Percentiles rank a stretch among this genome's conserved stretches.
Evolutionary conservation across 2,888 invertebrate genomes (phyloP).

Genomic region (Chrysina gloriosa): DNA sequence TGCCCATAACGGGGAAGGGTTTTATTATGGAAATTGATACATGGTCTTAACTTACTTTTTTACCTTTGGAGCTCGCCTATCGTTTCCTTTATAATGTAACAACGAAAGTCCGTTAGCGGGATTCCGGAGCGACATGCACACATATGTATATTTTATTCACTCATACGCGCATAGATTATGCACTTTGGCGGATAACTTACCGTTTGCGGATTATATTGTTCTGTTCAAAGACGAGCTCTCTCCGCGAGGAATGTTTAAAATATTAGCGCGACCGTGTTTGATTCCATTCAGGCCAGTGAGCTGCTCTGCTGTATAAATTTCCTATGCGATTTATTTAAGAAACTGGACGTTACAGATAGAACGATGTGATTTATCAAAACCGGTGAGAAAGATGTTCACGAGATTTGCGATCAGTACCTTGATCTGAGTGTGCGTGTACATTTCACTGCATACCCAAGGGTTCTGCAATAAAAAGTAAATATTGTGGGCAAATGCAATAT

Average conservation of each 20-base stretch:
- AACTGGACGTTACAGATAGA: constrained; percentile 28
- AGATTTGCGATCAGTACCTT: constrained; percentile 29
- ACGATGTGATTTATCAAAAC: constrained; percentile 34
- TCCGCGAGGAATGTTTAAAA: constrained; percentile 35
- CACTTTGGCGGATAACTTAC: constrained; percentile 27
- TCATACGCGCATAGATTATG: constrained; percentile 12
- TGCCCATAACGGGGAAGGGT: constrained; percentile 23
- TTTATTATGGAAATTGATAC: constrained; percentile 33
- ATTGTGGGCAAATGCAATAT: too few relatives aligned
- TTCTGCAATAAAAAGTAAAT: too few relatives aligned
- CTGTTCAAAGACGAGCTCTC: constrained; percentile 20
- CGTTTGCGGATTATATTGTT: constrained; percentile 26
- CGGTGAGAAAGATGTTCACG: constrained; percentile 21
- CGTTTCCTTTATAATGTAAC: not conserved
- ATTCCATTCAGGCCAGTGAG: constrained; percentile 33
- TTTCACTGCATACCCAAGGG: too few relatives aligned
- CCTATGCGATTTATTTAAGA: constrained; percentile 32
- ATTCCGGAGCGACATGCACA: not conserved
- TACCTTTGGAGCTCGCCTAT: not conserved
- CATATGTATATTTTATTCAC: constrained; percentile 24
- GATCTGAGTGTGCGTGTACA: constrained; percentile 15
- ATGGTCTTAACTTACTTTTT: constrained; percentile 1
- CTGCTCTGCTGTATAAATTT: constrained; percentile 32
- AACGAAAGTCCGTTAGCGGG: constrained; percentile 11
- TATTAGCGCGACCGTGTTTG: constrained; percentile 38